Conservation (phyloP, 2,888 invertebrate genomes). For the Habrosyne pyritoides region DNA sequence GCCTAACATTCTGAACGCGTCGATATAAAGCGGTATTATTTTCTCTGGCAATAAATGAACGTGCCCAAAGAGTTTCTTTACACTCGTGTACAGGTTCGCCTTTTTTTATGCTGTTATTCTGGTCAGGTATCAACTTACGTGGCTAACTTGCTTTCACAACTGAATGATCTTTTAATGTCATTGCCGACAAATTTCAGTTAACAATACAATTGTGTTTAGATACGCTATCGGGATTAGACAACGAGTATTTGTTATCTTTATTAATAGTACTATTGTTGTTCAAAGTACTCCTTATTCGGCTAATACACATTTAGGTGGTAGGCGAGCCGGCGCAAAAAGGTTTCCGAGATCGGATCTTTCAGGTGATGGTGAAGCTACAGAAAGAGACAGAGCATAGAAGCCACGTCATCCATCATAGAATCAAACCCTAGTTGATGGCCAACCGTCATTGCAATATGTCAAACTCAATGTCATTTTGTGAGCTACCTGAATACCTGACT, state of each 20-base stretch:
- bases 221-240: no score
- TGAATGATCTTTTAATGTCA: not conserved
- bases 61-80: conserved; percentile 28
- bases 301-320: no score
- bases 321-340: no score
- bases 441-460: not conserved
- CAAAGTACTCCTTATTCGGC: no score
- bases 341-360: no score
- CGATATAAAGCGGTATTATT: conserved; percentile 63
- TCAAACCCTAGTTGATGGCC: not conserved
- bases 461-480: not conserved
- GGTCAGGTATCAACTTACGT: not conserved
- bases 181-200: not conserved
- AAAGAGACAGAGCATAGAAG: no score
- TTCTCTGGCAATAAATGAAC: conserved; percentile 62
- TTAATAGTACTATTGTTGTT: no score
- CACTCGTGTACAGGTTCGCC: not conserved
- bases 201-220: no score
- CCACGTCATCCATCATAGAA: no score
- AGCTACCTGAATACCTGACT: not conserved
- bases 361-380: no score
- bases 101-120: not conserved
- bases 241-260: no score
- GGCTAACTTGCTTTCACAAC: not conserved
- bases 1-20: conserved; percentile 66